Conservation (phyloP, 2,888 invertebrate species). For the Macrosoma leucophasiata region DNA sequence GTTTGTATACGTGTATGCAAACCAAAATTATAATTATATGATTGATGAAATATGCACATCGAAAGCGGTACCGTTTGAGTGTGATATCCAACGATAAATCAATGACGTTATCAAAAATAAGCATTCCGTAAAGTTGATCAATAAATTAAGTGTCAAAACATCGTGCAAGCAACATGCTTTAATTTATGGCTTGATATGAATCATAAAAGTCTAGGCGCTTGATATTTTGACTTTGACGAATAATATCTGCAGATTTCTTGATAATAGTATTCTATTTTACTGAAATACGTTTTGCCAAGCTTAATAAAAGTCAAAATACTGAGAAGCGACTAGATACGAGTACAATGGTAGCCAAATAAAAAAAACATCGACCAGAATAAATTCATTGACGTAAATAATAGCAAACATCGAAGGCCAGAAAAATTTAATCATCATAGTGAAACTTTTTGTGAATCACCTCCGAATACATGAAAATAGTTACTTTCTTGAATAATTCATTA, state of each 20-base stretch:
- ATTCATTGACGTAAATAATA: no score
- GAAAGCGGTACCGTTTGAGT: constrained; percentile 53
- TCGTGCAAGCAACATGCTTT: constrained; percentile 64
- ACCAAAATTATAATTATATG: constrained; percentile 24
- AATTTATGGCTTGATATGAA: constrained; percentile 31
- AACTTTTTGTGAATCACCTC: no score
- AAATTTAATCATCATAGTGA: no score
- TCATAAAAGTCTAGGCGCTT: constrained; percentile 35
- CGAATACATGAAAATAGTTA: no score
- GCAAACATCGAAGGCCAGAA: no score
- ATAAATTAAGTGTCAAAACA: constrained; percentile 42
- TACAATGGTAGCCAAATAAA: no score
- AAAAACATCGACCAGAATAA: no score
- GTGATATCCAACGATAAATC: constrained; percentile 39
- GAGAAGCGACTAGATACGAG: constrained; percentile 38
- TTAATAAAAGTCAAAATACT: constrained; percentile 32
- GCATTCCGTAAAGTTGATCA: constrained; percentile 47
- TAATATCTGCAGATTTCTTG: no score
- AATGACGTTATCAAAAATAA: constrained; percentile 38
- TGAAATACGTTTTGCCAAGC: no score
- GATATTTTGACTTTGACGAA: constrained; percentile 29
- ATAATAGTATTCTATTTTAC: no score
- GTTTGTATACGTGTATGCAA: no score
- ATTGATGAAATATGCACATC: constrained; percentile 55
- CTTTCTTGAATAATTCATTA: no score